These are phyloP conservation scores for Protomyctophum bolini DNA, from an alignment of 2,113 vertebrate species.

Conservation along the genomic window DNA sequence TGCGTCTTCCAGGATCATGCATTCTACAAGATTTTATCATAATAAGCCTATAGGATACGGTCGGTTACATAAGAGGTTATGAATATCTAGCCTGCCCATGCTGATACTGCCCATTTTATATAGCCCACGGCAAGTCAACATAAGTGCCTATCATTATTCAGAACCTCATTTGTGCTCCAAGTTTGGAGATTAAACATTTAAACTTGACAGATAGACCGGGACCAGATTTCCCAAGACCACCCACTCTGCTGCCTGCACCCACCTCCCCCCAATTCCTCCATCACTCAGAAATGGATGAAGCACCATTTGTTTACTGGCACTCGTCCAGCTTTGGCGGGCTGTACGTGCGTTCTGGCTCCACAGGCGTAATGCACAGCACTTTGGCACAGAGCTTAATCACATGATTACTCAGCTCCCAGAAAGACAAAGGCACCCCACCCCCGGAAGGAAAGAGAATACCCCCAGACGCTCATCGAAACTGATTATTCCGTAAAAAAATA, in stretches of 20 bases:
- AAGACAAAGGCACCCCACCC: constrained; percentile 49
- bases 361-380: constrained; percentile 41
- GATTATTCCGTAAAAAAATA: constrained; percentile 36
- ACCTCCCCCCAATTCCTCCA: background rate
- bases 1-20: constrained; percentile 43
- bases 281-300: constrained; percentile 18
- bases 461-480: constrained; percentile 29
- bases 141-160: constrained; percentile 38
- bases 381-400: constrained; percentile 59
- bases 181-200: constrained; percentile 55
- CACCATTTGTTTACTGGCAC: constrained; percentile 45
- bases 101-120: constrained; percentile 39
- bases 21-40: constrained; percentile 53
- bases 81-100: constrained; percentile 57
- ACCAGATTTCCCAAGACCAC: background rate
- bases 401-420: constrained; percentile 60
- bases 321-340: constrained; percentile 21
- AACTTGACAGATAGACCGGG: constrained; percentile 29
- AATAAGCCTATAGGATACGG: constrained; percentile 7
- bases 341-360: constrained; percentile 29
- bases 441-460: background rate
- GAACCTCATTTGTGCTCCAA: constrained; percentile 18
- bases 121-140: constrained; percentile 40
- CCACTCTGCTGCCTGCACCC: constrained; percentile 5
- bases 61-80: constrained; percentile 56